Evolutionary conservation across 2,113 vertebrate species (phyloP).

Genomic region (Corvus cornix): DNA sequence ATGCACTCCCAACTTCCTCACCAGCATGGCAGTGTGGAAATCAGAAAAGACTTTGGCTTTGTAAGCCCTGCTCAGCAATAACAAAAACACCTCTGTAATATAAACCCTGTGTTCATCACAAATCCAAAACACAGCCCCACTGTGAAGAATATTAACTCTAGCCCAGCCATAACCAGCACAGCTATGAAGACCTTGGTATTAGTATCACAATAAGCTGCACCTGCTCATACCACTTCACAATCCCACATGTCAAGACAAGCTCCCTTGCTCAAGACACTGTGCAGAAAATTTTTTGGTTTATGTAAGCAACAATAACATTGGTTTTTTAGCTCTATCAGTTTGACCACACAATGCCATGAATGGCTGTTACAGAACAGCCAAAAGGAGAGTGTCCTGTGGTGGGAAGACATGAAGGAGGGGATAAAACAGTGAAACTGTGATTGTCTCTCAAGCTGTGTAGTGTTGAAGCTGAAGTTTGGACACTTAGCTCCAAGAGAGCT

Average conservation of each 20-base stretch:
- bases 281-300: not conserved
- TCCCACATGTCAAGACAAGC: not conserved
- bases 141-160: not conserved
- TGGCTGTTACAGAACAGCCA: not conserved
- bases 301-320: not conserved
- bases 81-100: not conserved
- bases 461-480: not conserved
- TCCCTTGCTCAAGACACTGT: not conserved
- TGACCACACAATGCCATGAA: fast-evolving
- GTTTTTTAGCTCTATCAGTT: fast-evolving
- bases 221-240: not conserved
- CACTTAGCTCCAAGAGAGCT: not conserved
- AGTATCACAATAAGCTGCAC: not conserved
- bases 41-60: not conserved
- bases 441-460: not conserved
- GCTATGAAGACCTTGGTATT: not conserved
- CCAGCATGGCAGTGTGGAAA: fast-evolving
- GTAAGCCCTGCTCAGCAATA: not conserved
- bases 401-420: not conserved
- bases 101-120: not conserved
- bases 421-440: not conserved
- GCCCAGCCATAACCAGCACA: not conserved
- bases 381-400: not conserved
- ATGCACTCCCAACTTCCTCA: not conserved
- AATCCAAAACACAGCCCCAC: not conserved